Evolutionary conservation across 2,888 invertebrate genomes (phyloP), one percentile per base, ranked within the genome.

Genomic region (Folsomia candida): DNA sequence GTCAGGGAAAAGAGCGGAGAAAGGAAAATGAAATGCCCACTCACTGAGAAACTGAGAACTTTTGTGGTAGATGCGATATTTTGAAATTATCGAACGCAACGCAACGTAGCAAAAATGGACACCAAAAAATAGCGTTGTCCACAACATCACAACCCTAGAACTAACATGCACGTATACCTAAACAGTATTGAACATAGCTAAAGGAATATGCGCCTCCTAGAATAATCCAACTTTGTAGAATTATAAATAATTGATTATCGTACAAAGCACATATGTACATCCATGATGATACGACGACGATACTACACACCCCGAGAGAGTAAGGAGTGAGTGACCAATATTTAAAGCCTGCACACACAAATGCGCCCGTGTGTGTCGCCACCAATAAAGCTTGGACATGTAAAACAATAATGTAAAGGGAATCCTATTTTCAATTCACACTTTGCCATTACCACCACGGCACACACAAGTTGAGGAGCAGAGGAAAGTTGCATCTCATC

Each of bases 1-100:
- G 76, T 75, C 69, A n/a, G n/a, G 57, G 62, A 58, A 37, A 37
- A 4, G 37, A 37, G 37, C 37, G 4, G 37, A 60, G 26, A 62
- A 54, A 63, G 64, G 73, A 75, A 80, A 80, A 80, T 80, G 80
- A 79, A 81, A 80, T 80, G 80, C 79, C 78, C 78, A 75, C 75
- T 75, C 73, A 71, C 74, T n/a, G n/a, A n/a, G n/a, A n/a, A n/a
- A n/a, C n/a, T n/a, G n/a, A n/a, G n/a, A n/a, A n/a, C n/a, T n/a
- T n/a, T n/a, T n/a, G n/a, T n/a, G n/a, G n/a, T n/a, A n/a, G n/a
- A n/a, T n/a, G n/a, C n/a, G n/a, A n/a, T n/a, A n/a, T n/a, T n/a
- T n/a, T n/a, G n/a, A n/a, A n/a, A n/a, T n/a, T n/a, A n/a, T n/a
- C n/a, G n/a, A n/a, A n/a, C n/a, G n/a, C n/a, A n/a, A n/a, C n/a